Evolutionary conservation across 2,797 vertebrate species (phyloP).

Genomic region (Rhinoraja longicauda): DNA sequence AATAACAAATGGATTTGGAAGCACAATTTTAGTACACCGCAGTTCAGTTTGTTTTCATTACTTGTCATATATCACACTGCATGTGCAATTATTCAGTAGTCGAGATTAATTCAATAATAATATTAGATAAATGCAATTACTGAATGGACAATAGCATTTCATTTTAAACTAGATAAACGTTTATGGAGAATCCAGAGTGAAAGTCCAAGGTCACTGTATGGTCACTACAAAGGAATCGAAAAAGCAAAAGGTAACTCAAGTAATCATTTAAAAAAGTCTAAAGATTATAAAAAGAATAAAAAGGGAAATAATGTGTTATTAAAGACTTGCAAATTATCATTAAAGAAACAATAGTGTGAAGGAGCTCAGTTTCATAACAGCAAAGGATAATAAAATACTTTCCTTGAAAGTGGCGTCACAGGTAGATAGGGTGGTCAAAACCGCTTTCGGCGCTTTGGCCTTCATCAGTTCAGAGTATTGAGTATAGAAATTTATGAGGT

Average conservation of each 20-base stretch:
- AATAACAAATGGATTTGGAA: conserved; percentile 20
- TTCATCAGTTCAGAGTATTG: no score
- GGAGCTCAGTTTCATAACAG: neutral
- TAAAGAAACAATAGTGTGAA: neutral
- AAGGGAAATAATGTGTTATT: neutral
- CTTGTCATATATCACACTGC: neutral
- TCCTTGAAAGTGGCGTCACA: no score
- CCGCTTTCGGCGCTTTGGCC: no score
- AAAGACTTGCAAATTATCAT: neutral
- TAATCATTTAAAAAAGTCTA: neutral
- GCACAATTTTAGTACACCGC: neutral
- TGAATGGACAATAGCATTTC: neutral
- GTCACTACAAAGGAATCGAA: neutral
- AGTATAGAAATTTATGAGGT: no score
- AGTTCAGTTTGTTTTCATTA: conserved; percentile 2
- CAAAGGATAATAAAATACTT: neutral
- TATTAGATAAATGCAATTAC: neutral
- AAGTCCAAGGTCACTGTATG: conserved; percentile 1
- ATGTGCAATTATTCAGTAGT: neutral
- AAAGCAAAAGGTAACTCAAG: neutral
- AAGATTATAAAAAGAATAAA: neutral
- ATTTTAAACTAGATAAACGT: conserved; percentile 27
- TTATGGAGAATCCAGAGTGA: neutral
- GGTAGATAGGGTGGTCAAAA: no score
- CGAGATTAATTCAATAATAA: conserved; percentile 28